Conservation (phyloP, 2,113 vertebrate species). For the Corapipo altera region DNA sequence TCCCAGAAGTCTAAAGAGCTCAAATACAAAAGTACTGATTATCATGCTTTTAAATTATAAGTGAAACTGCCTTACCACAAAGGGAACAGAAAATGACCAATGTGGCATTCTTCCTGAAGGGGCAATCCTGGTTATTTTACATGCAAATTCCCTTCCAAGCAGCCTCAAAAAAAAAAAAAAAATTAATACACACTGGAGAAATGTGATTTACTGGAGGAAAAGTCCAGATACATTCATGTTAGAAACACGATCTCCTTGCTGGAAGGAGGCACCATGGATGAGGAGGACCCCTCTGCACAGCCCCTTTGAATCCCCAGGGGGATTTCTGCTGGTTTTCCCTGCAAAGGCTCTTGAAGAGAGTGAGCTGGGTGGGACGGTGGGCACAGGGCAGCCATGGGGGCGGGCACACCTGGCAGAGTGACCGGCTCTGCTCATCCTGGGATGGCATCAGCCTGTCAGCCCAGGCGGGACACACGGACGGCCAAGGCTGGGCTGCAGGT, state of each 20-base stretch:
- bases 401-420: neutral
- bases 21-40: neutral
- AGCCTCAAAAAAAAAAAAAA: neutral
- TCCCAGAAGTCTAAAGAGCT: neutral
- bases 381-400: neutral
- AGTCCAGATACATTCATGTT: neutral
- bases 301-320: neutral
- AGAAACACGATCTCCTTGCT: neutral
- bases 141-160: neutral
- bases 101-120: neutral
- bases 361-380: neutral
- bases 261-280: neutral
- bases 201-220: neutral
- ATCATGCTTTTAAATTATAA: neutral
- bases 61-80: neutral
- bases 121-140: neutral
- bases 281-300: accelerated
- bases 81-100: neutral
- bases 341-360: neutral
- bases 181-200: neutral
- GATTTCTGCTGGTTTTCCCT: neutral
- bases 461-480: accelerated
- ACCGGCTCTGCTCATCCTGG: neutral
- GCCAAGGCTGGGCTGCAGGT: neutral
- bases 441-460: accelerated